Base-by-base conservation (phyloP, 2,888 invertebrate genomes). In the Agrypnus murinus region DNA sequence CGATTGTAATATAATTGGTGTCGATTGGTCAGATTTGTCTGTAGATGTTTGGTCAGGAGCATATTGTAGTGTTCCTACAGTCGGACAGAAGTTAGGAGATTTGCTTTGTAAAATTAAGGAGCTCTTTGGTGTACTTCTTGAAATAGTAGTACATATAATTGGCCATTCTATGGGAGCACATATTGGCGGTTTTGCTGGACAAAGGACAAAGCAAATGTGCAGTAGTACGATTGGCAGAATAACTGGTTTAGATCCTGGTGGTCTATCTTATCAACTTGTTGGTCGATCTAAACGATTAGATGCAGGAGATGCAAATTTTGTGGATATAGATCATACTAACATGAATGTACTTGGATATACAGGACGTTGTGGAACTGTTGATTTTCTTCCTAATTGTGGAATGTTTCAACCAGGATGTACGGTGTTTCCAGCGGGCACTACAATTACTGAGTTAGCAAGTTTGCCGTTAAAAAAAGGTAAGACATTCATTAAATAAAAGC, bases 151-250 rank as follows among this genome's bases (percentile, higher is more conserved):
- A 1, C 66, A 66, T n/a, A 0, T 66, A 2, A n/a, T 66, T 12
- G 66, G 66, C 0, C 66, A 66, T 59, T 46, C 59, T 14, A 32
- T 66, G 59, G 66, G 66, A 8, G 66, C n/a, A 1, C 66, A 66
- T 6, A 25, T 66, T 2, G 8, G 48, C 1, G 66, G 66, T 14
- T 12, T 48, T 8, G 32, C 17, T 1, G 66, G 58, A 25, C 46
- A 59, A 40, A 36, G 48, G 31, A 38, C 36, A 2, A 36, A 59
- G 14, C 14, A 10, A 8, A 31, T 40, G 15, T 66, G 66, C 8
- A 38, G 14, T 3, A 14, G 19, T 6, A 12, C 1, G 15, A 40
- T 66, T 19, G 40, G 43, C 0, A 58, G 59, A 0, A 50, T 66
- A n/a, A 59, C 66, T 1, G 66, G 25, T 0, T 50, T 66, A 31